phyloP scores from a whole-genome alignment of 2,797 vertebrate genomes.

The Sylvilagus floridanus region DNA sequence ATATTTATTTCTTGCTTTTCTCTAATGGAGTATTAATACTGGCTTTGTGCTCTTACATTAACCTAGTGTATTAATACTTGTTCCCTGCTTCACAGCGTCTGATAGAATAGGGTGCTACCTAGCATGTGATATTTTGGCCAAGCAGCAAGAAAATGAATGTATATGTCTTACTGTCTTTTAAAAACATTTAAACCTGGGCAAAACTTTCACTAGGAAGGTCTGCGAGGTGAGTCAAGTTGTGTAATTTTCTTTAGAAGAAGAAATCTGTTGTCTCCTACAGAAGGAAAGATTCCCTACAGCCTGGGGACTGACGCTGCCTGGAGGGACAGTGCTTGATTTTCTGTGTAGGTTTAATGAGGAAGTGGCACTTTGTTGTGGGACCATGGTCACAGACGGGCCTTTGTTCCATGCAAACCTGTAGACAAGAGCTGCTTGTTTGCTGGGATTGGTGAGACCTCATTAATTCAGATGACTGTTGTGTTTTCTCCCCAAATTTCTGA shows the following conservation, averaged over 20 bases:
- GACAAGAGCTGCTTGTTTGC: slow-evolving; percentile 75
- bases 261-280: slow-evolving; percentile 56
- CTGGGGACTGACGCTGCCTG: slow-evolving; percentile 61
- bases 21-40: too few species aligned
- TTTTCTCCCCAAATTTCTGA: slow-evolving; percentile 5
- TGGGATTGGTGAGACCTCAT: slow-evolving; percentile 71
- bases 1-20: too few species aligned
- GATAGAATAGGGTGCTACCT: neutral
- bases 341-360: slow-evolving; percentile 84
- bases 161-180: slow-evolving; percentile 32
- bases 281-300: slow-evolving; percentile 49
- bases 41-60: too few species aligned
- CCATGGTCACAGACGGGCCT: slow-evolving; percentile 82
- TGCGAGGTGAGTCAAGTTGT: slow-evolving; percentile 6
- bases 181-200: neutral
- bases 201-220: slow-evolving; percentile 34
- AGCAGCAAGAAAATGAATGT: neutral
- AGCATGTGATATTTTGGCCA: neutral
- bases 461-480: slow-evolving; percentile 57
- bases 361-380: slow-evolving; percentile 74
- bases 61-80: neutral
- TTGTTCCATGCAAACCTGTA: slow-evolving; percentile 80
- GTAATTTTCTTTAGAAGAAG: slow-evolving; percentile 62
- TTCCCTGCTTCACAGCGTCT: neutral
- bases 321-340: slow-evolving; percentile 71